Evolutionary conservation across 2,113 vertebrate genomes (phyloP).

Genomic region (Raphicerus campestris): DNA sequence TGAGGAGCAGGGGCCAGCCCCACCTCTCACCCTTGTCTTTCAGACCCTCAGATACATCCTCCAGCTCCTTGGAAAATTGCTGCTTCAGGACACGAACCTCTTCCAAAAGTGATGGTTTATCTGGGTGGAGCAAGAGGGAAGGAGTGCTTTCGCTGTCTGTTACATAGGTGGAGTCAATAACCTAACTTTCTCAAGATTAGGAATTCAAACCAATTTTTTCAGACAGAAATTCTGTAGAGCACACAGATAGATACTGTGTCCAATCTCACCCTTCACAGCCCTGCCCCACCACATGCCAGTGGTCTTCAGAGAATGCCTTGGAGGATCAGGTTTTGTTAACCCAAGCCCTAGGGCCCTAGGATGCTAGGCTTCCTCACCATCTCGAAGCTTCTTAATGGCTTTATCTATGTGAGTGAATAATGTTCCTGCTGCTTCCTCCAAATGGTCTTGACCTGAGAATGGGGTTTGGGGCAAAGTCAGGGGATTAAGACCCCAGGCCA

Average conservation of each 20-base stretch:
- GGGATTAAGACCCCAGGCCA: neutral
- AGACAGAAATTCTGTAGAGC: neutral
- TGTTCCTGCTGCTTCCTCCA: conserved; percentile 50
- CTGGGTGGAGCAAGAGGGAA: neutral
- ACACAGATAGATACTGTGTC: too few species aligned
- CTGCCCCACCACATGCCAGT: too few species aligned
- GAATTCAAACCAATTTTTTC: neutral
- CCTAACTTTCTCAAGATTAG: neutral
- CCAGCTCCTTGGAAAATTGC: neutral
- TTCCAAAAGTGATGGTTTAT: conserved; percentile 30
- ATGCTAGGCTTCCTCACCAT: conserved; percentile 16
- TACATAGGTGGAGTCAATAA: neutral
- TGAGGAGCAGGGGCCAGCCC: neutral
- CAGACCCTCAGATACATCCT: neutral
- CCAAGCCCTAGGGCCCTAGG: neutral
- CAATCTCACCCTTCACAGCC: neutral
- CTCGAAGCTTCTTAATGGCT: conserved; percentile 28
- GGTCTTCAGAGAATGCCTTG: neutral
- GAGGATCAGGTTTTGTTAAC: neutral
- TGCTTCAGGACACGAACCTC: neutral
- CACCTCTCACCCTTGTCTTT: conserved; percentile 48
- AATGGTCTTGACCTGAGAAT: conserved; percentile 38
- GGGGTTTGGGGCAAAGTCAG: neutral
- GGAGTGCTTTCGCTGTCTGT: rapidly evolving
- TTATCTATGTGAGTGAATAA: conserved; percentile 45